Evolutionary conservation across 1,140 invertebrate genomes (phyloP), one percentile per base, ranked within the genome.

Genomic region (Wiebesia pumilae): DNA sequence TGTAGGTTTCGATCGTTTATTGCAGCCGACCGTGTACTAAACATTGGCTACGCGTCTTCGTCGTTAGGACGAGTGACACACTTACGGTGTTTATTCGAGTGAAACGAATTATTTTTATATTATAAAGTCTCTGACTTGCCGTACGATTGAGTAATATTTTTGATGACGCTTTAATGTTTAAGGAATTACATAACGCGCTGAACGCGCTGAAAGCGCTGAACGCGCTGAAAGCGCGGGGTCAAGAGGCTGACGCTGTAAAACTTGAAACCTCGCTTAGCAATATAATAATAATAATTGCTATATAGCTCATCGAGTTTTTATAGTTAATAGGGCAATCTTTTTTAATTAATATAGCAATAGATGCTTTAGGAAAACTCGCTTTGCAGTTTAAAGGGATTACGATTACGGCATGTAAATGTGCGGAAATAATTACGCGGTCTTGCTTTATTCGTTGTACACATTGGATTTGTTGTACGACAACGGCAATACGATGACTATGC

Each of bases 161-260:
- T 33, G 83, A 84, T 62, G 51, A 84, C 69, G 69, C 33, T 80
- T 85, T 43, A 65, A 80, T 35, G 21, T 35, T 69, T 51, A 33
- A 51, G 10, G 43, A 40, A 75, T 85, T 79, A 47, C 83, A 80
- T 80, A 85, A 79, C 12, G 1, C n/a, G 38, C 77, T 85, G 77
- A 85, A 85, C 69, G 80, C 69, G 47, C n/a, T n/a, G n/a, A n/a
- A n/a, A n/a, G 1, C n/a, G 38, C 77, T 85, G 77, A 85, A 85
- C 69, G 80, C 69, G 47, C n/a, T n/a, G 40, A 43, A 69, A 65
- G 30, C 10, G 40, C 47, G 65, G 38, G 73, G 73, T 84, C 73
- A 47, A 83, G 30, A 78, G 58, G 71, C 40, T 78, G 83, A 65
- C 73, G 58, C 51, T 65, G 83, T 78, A 78, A 84, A 84, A 62